These are phyloP conservation scores for Homalodisca vitripennis DNA, from an alignment of 1,140 invertebrate species.

Conservation along the genomic window DNA sequence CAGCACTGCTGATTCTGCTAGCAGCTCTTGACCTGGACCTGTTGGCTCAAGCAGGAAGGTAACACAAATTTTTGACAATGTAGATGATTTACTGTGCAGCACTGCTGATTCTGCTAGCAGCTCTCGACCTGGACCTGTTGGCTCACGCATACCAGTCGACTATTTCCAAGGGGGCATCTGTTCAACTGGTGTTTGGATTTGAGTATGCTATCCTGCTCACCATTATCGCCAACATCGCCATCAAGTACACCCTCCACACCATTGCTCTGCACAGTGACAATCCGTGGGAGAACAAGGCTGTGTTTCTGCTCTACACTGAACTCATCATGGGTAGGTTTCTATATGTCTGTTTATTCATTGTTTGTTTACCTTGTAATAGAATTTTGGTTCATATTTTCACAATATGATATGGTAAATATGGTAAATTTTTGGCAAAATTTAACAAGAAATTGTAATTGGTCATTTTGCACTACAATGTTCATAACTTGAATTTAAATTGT, in stretches of 20 bases:
- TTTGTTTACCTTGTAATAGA: too few species aligned
- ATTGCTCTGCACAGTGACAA: slow-evolving; percentile 93
- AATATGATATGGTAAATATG: too few species aligned
- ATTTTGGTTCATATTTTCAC: too few species aligned
- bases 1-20: too few species aligned
- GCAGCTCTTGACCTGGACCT: too few species aligned
- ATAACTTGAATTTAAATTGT: too few species aligned
- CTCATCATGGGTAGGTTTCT: slow-evolving; percentile 91
- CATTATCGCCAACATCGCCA: slow-evolving; percentile 88
- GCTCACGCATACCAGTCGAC: slow-evolving; percentile 94
- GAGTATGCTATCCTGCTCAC: slow-evolving; percentile 98
- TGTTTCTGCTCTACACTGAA: slow-evolving; percentile 96
- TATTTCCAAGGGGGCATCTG: slow-evolving; percentile 91
- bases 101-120: slow-evolving; percentile 75
- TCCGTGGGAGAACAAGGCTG: slow-evolving; percentile 99
- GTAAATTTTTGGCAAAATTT: too few species aligned
- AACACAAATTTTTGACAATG: background rate
- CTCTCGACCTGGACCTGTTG: slow-evolving; percentile 87
- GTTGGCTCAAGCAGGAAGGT: too few species aligned
- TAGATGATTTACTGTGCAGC: slow-evolving; percentile 48
- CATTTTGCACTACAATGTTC: too few species aligned
- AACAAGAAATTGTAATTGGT: too few species aligned
- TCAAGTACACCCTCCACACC: slow-evolving; percentile 95
- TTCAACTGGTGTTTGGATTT: slow-evolving; percentile 99
- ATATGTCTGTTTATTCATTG: too few species aligned